Percentiles rank a stretch among this genome's conserved stretches.
Conservation (phyloP, 2,888 invertebrate genomes). For the Pocota personata region DNA sequence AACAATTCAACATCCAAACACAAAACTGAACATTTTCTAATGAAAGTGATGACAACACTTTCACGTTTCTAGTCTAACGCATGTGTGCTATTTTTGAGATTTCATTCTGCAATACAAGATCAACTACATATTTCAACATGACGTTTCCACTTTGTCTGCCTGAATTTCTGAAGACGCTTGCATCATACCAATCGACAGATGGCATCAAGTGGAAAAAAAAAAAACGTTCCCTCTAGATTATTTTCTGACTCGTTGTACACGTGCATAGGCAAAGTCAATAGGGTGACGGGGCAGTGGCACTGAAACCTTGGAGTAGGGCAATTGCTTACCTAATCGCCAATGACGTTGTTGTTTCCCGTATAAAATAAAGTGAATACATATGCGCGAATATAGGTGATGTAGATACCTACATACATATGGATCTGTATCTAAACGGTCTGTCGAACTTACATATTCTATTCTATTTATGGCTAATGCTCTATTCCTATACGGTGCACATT, state of each 20-base stretch:
- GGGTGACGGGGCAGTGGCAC: conserved; percentile 5
- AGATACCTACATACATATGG: conserved; percentile 18
- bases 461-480: conserved; percentile 47
- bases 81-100: background rate
- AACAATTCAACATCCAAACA: background rate
- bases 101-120: background rate
- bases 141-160: background rate
- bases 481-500: conserved; percentile 19
- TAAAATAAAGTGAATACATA: conserved; percentile 2
- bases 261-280: conserved; percentile 3
- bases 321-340: conserved; percentile 54
- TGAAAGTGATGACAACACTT: background rate
- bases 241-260: background rate
- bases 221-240: background rate
- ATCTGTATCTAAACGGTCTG: conserved; percentile 4
- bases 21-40: background rate
- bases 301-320: conserved; percentile 59
- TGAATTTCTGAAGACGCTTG: background rate
- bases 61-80: background rate
- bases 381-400: too few relatives aligned
- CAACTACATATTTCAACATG: background rate
- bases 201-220: background rate
- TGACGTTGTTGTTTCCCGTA: conserved; percentile 20
- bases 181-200: background rate
- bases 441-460: conserved; percentile 19